Percentiles rank a stretch among this genome's conserved stretches.
phyloP scores from a whole-genome alignment of 2,797 vertebrate species.

The Pseudotriccus pelzelni region DNA sequence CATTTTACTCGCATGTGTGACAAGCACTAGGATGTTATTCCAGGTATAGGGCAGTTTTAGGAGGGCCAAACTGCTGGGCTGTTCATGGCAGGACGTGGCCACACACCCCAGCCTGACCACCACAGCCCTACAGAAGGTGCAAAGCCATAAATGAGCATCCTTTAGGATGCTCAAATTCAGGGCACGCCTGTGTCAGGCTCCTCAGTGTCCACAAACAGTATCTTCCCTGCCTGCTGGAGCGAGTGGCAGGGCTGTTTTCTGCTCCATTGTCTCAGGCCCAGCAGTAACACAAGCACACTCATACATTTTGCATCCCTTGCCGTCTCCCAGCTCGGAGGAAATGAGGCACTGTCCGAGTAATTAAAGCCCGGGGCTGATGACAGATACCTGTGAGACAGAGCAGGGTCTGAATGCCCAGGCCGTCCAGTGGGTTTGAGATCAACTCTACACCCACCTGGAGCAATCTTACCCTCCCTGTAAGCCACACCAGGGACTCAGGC shows the following conservation, averaged over 20 bases:
- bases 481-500: not conserved
- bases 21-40: not conserved
- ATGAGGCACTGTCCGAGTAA: constrained; percentile 51
- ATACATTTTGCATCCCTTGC: constrained; percentile 60
- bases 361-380: constrained; percentile 50
- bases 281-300: constrained; percentile 50
- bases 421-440: not conserved
- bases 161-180: not conserved
- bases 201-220: accelerated
- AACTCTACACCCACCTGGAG: not conserved
- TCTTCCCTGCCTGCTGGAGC: not conserved
- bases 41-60: not conserved
- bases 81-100: accelerated
- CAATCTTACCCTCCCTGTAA: not conserved
- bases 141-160: not conserved
- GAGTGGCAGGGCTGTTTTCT: not conserved
- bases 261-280: not conserved
- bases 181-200: not conserved
- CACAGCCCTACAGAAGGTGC: not conserved
- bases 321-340: constrained; percentile 41
- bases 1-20: accelerated
- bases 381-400: not conserved
- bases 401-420: not conserved
- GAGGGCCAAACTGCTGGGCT: not conserved
- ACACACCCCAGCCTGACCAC: not conserved